Conservation (phyloP, 2,113 vertebrate species). For the Sorex araneus region DNA sequence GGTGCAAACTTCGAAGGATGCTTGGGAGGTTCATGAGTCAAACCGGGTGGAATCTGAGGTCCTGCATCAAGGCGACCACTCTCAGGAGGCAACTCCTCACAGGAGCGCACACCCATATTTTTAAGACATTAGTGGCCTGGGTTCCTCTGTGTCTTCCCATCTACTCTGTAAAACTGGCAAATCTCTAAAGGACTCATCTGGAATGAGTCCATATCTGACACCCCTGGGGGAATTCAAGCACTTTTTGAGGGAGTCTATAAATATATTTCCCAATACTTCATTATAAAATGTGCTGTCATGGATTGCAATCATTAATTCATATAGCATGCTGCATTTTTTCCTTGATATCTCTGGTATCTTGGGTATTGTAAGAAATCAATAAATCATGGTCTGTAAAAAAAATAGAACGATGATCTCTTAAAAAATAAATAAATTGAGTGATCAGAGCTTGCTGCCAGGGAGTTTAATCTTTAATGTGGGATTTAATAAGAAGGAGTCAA, state of each 20-base stretch:
- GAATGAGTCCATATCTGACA: neutral
- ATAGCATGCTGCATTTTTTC: neutral
- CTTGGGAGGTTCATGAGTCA: neutral
- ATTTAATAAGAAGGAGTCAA: neutral
- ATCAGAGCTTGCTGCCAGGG: neutral
- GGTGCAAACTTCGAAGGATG: neutral
- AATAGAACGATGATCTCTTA: neutral
- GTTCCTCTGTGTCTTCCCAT: neutral
- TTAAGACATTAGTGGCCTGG: neutral
- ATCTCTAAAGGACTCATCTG: neutral
- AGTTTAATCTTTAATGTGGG: neutral
- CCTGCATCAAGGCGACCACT: neutral
- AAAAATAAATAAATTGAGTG: too few species aligned
- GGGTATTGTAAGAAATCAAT: conserved; percentile 11
- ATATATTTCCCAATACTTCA: neutral
- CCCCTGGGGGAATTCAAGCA: neutral
- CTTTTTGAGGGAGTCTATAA: neutral
- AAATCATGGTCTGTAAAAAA: conserved; percentile 13
- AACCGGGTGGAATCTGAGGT: neutral
- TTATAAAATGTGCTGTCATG: neutral
- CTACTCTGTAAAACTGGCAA: neutral
- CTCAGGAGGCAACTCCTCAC: neutral
- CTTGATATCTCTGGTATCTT: conserved; percentile 2
- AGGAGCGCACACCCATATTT: neutral
- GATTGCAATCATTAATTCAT: conserved; percentile 39